Conservation (phyloP, 2,113 vertebrate species). For the Corythornis cristatus region DNA sequence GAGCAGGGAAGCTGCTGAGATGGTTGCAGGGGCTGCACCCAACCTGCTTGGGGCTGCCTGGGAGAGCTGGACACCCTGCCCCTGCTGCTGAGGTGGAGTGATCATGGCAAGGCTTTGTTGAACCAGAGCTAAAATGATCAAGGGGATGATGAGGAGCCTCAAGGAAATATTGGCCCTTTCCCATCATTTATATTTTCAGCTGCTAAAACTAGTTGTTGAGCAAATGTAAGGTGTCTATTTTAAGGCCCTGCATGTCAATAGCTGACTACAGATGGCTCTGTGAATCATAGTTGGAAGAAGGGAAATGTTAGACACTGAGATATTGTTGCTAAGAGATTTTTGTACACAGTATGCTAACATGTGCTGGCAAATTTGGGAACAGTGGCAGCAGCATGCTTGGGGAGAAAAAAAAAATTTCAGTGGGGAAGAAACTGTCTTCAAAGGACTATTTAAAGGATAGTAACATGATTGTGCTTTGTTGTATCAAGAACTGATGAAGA, state of each 20-base stretch:
- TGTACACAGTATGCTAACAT: constrained; percentile 61
- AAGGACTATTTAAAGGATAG: constrained; percentile 67
- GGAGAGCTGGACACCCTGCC: not conserved
- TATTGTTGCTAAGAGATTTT: constrained; percentile 76
- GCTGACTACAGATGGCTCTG: constrained; percentile 76
- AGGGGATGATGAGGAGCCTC: constrained; percentile 9
- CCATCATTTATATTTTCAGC: constrained; percentile 32
- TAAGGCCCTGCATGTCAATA: constrained; percentile 68
- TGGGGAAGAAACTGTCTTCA: constrained; percentile 55
- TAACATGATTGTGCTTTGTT: not conserved
- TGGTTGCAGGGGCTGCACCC: not conserved
- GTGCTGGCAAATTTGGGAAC: constrained; percentile 59
- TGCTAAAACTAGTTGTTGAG: constrained; percentile 63
- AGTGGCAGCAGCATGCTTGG: constrained; percentile 48
- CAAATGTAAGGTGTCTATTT: constrained; percentile 70
- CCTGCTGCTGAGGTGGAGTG: not conserved
- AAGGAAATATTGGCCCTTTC: constrained; percentile 22
- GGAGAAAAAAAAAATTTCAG: constrained; percentile 42
- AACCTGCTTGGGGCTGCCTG: not conserved
- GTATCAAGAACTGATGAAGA: constrained; percentile 48
- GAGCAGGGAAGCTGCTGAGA: not conserved
- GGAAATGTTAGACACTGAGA: constrained; percentile 68
- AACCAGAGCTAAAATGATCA: constrained; percentile 34
- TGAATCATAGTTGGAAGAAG: constrained; percentile 74
- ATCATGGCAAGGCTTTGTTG: not conserved